Evolutionary conservation across 2,888 invertebrate species (phyloP).

Genomic region (Aspidiotus rigidus): DNA sequence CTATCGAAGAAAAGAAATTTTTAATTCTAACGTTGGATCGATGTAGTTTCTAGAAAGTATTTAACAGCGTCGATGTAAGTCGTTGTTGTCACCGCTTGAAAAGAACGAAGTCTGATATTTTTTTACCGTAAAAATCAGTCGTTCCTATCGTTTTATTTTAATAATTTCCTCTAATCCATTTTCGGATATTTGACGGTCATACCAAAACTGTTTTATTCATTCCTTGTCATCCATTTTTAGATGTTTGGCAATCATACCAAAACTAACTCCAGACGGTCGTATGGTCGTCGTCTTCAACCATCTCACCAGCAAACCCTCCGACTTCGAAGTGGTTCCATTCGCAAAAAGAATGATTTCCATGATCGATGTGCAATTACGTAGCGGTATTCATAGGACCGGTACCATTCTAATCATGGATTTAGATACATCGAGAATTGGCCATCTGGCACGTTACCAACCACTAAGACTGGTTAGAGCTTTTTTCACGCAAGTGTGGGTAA

Average conservation of each 20-base stretch:
- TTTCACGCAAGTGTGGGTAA: constrained; percentile 37
- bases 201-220: too few species aligned
- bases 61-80: too few species aligned
- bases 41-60: too few species aligned
- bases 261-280: constrained; percentile 33
- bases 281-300: constrained; percentile 35
- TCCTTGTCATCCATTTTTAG: constrained; percentile 17
- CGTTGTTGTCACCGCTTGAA: too few species aligned
- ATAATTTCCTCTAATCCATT: too few species aligned
- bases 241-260: constrained; percentile 35
- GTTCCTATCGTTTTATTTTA: too few species aligned
- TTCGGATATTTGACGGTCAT: too few species aligned
- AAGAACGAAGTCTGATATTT: too few species aligned
- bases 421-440: constrained; percentile 32
- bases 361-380: constrained; percentile 34
- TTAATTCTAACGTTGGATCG: too few species aligned
- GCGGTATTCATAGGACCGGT: constrained; percentile 34
- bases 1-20: too few species aligned
- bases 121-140: too few species aligned
- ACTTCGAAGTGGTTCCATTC: constrained; percentile 35
- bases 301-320: constrained; percentile 29
- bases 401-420: constrained; percentile 35
- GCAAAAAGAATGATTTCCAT: constrained; percentile 35
- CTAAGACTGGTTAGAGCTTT: constrained; percentile 35
- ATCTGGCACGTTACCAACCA: constrained; percentile 36